Evolutionary conservation across 1,140 invertebrate genomes (phyloP), one percentile per base, ranked within the genome.

Genomic region (Drosophila gunungcola): DNA sequence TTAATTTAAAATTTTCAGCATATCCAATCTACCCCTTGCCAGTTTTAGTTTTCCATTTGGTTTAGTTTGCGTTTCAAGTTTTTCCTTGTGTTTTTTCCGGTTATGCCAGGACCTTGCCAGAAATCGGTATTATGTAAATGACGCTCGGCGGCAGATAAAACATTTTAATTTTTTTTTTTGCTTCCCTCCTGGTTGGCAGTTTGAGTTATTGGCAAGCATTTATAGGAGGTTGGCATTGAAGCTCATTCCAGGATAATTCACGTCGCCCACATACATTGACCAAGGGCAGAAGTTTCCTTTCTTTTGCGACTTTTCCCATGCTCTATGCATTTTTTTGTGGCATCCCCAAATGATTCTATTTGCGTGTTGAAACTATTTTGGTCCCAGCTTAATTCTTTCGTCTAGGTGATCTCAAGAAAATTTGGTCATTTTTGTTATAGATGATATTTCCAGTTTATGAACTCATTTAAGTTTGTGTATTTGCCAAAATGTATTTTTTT

Each of bases 101-200:
- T 39, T 58, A 27, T 9, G 48, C 16, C 9, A 62, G 39, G 43
- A 38, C 53, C 57, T 64, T 75, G 69, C 45, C 76, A 72, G 57
- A 77, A 85, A 80, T 85, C 83, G 80, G 82, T 75, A 78, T 88
- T 88, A 88, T 89, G 83, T 65, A 86, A 88, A 89, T 82, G 80
- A 53, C 65, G 69, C 51, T 69, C 65, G 38, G 45, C 51, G 72
- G 75, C 67, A 80, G 80, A 88, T 83, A 88, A 89, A 89, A 63
- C 62, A 76, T 63, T 73, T 73, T 64, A 52, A 75, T 70, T 60
- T 64, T 51, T 54, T 53, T 42, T 12, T 12, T 27, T 21, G 32
- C 16, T 21, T 21, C 16, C 16, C 16, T 21, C 16, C 16, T 21
- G 39, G 34, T 49, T 32, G 67, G 70, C 34, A 56, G 62, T 57